phyloP scores from a whole-genome alignment of 2,797 vertebrate genomes.

The Epinephelus coioides region DNA sequence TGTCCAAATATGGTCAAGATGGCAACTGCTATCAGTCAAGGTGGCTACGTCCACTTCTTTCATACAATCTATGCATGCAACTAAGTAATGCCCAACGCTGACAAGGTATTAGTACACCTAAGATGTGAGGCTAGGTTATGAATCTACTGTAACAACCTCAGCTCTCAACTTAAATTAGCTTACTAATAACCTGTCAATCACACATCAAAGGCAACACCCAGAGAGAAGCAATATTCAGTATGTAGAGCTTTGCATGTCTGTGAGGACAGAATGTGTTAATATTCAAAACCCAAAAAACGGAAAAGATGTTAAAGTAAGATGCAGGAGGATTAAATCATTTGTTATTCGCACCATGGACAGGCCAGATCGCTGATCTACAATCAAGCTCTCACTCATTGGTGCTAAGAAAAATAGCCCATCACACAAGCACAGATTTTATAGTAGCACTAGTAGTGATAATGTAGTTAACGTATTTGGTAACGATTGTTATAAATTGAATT shows the following conservation, averaged over 20 bases:
- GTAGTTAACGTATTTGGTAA: background rate
- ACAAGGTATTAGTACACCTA: background rate
- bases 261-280: background rate
- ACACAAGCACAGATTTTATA: background rate
- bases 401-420: background rate
- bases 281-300: background rate
- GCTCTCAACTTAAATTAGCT: conserved; percentile 1
- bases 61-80: too few species aligned
- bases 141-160: background rate
- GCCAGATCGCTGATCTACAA: background rate
- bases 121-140: background rate
- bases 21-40: too few species aligned
- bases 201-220: conserved; percentile 2
- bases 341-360: background rate
- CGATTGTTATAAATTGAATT: background rate
- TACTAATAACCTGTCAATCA: conserved; percentile 26
- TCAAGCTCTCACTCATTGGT: background rate
- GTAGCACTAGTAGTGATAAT: background rate
- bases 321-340: conserved; percentile 10
- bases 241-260: conserved; percentile 18
- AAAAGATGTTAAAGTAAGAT: background rate
- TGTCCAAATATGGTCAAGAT: too few species aligned
- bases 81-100: background rate
- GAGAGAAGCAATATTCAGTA: background rate
- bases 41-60: too few species aligned